A percentile compares a stretch with the other conserved stretches of the same genome.
These are phyloP conservation scores for Sipha maydis DNA, from an alignment of 2,888 invertebrate genomes.

Conservation along the genomic window DNA sequence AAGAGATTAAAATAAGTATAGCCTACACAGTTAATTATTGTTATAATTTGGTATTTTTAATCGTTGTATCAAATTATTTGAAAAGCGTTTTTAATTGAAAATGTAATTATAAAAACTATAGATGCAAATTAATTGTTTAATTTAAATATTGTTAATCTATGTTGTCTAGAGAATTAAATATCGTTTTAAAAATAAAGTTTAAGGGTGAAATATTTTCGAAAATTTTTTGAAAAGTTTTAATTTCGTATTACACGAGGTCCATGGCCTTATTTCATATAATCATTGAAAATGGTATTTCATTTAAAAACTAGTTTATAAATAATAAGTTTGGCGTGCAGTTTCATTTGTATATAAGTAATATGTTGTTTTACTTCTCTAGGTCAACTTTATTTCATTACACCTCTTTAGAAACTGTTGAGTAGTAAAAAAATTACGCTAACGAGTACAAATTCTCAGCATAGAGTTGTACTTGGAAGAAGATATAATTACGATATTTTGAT, in stretches of 20 bases:
- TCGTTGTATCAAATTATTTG: not conserved
- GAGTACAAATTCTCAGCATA: constrained; percentile 1
- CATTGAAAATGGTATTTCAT: constrained; percentile 19
- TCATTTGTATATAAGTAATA: not conserved
- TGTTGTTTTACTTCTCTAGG: constrained; percentile 21
- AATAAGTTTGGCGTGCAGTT: not conserved
- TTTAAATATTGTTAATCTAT: not conserved
- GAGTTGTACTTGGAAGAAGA: not conserved
- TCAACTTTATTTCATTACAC: constrained; percentile 32
- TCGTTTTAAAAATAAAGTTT: not conserved
- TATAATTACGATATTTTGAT: constrained; percentile 15
- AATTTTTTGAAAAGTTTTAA: too few species aligned
- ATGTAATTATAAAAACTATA: too few species aligned
- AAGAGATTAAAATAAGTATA: not conserved
- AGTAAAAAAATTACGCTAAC: constrained; percentile 8
- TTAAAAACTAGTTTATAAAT: constrained; percentile 34
- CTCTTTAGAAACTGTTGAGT: not conserved
- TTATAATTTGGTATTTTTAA: not conserved
- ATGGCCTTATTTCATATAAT: constrained; percentile 22
- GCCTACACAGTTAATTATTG: too few species aligned
- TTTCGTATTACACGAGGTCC: not conserved
- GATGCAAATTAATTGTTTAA: too few species aligned
- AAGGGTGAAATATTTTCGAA: too few species aligned
- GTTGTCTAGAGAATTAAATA: not conserved
- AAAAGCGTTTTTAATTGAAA: not conserved